These are phyloP conservation scores for Macroramphosus scolopax DNA, from an alignment of 2,797 vertebrate species.

Conservation along the genomic window DNA sequence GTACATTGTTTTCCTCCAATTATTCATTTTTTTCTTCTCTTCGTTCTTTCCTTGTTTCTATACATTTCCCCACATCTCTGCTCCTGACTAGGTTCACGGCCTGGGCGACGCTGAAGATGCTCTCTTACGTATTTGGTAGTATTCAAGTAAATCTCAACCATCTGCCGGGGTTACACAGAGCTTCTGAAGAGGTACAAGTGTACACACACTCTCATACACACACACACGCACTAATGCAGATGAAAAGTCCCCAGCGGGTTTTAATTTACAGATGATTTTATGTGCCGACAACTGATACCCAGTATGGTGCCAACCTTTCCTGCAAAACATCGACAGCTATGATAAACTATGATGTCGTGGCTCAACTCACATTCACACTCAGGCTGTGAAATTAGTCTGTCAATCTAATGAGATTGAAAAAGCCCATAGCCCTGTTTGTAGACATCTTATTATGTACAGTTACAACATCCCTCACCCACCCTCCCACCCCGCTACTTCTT, in stretches of 20 bases:
- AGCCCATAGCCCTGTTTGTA: slow-evolving; percentile 3
- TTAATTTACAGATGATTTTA: slow-evolving; percentile 13
- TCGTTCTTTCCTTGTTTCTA: neutral
- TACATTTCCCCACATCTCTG: slow-evolving; percentile 15
- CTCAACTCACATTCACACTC: slow-evolving; percentile 1
- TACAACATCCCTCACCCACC: too few relatives aligned
- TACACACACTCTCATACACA: slow-evolving; percentile 13
- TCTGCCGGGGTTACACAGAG: slow-evolving; percentile 79
- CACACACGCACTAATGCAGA: slow-evolving; percentile 6
- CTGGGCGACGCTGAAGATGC: slow-evolving; percentile 84
- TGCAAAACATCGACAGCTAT: slow-evolving; percentile 7
- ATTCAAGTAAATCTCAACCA: slow-evolving; percentile 87
- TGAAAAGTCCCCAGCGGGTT: too few relatives aligned
- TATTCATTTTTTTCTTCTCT: slow-evolving; percentile 17
- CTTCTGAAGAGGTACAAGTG: slow-evolving; percentile 75
- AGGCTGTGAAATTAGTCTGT: slow-evolving; percentile 19
- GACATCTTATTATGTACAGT: too few relatives aligned
- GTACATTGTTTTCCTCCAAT: slow-evolving; percentile 7
- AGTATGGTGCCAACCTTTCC: neutral
- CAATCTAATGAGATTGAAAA: slow-evolving; percentile 26
- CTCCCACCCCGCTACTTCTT: too few relatives aligned
- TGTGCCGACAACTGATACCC: slow-evolving; percentile 1
- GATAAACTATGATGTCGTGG: slow-evolving; percentile 8
- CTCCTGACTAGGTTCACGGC: slow-evolving; percentile 74
- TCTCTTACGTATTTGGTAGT: slow-evolving; percentile 76